Base-by-base conservation (phyloP, 2,113 vertebrate genomes). In the Holacanthus passer region DNA sequence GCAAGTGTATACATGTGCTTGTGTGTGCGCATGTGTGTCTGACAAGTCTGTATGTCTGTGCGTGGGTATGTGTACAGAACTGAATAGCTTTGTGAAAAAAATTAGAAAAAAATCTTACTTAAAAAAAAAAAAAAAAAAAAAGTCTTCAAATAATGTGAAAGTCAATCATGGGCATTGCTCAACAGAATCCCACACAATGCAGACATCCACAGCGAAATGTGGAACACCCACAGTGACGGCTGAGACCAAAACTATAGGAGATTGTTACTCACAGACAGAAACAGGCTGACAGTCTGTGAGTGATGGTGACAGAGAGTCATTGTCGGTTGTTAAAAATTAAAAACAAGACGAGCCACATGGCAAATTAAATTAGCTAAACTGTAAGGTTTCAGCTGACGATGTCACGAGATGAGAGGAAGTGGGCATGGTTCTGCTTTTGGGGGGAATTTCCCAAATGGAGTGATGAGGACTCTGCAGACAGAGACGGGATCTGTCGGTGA, bases 151-250 rank as follows among this genome's bases (percentile, higher is more conserved):
- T 83, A 63, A 90, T 87, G 77, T 86, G 64, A 87, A 85, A 88
- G 81, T 92, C 77, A 48, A 65, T 86, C 22, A 77, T 29, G 47
- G 79, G 58, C 73, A 73, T 89, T 83, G 65, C 60, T 80, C 53
- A 82, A 72, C 68, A 87, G 32, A 70, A 48, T 74, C 88, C 71
- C 87, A 83, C 80, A 68, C 50, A 52, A 82, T 67, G 74, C 66
- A 82, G 81, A 84, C 69, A 77, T 77, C 50, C n/a, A 67, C 39
- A 43, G 37, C 43, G 27, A 55, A 29, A 65, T 29, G 59, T 24
- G 64, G 91, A 90, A 91, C 92, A 90, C 90, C 83, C 91, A 91
- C 86, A 79, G 81, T 73, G 88, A 88, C 85, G 67, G 84, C 68
- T 71, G 62, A 77, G 73, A 77, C 72, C 88, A 82, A 73, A 81